Evolutionary conservation across 2,797 vertebrate species (phyloP), one percentile per base, ranked within the genome.

Genomic region (Phaenicophaeus curvirostris): DNA sequence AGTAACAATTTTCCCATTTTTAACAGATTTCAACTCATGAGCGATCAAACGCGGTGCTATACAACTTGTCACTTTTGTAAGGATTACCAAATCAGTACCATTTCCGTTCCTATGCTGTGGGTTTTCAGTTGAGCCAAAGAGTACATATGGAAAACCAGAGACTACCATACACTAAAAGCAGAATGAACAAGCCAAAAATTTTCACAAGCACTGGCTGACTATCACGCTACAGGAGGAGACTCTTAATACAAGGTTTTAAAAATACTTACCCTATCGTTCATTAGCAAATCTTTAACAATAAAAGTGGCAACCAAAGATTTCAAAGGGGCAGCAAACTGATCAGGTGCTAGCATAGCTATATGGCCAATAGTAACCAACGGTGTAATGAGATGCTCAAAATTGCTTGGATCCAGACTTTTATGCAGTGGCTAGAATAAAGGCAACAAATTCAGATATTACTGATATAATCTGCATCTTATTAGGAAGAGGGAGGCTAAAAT

Each of bases 291-390:
- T 97, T 99, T 99, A 93, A 99, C 99, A 46, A 99, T 99, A 92
- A 99, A 99, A 96, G 99, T 99, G 91, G 99, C 99, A 69, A 99
- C 99, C 93, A 99, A 97, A 85, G 99, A 99, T 92, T 99, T 99
- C 88, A 99, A 98, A 6, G 99, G 99, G 14, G 98, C 98, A 31
- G 99, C 99, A 92, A 99, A 99, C 33, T 99, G 99, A 89, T 99
- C 99, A 23, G 99, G 99, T 53, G 99, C 99, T 76, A 99, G 98
- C 96, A 99, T 99, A 61, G 99, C 99, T 97, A 99, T 98, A 90
- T 99, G 99, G 74, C 99, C 99, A 91, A 99, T 98, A 12, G 99
- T 99, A 91, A 99, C 98, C 89, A 99, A 94, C 0, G 99, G 99
- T 1, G 99, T 99, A 95, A 99, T 99, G 82, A 99, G 99, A 97